Evolutionary conservation across 2,888 invertebrate species (phyloP).

Genomic region (Osmoderma eremita): DNA sequence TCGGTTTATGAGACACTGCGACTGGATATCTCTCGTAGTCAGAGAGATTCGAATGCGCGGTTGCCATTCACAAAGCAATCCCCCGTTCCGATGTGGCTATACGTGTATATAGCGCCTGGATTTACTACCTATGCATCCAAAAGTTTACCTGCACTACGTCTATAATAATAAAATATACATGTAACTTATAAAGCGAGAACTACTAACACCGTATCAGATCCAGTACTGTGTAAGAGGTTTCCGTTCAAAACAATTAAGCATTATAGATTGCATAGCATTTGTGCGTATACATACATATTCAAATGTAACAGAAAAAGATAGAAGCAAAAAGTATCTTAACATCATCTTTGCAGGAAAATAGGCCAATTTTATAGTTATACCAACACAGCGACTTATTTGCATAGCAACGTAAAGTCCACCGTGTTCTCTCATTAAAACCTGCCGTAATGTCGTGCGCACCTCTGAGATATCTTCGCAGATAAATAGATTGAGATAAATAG

Average conservation of each 20-base stretch:
- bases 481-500: constrained; percentile 1
- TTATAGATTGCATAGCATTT: neutral
- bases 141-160: too few species aligned
- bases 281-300: neutral
- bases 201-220: too few species aligned
- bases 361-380: constrained; percentile 23
- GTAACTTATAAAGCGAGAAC: too few species aligned
- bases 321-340: constrained; percentile 3
- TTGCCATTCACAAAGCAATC: too few species aligned
- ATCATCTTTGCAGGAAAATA: constrained; percentile 14
- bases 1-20: too few species aligned
- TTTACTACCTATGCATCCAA: too few species aligned
- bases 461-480: neutral
- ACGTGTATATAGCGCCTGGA: too few species aligned
- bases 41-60: too few species aligned
- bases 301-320: neutral
- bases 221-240: too few species aligned
- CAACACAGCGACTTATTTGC: constrained; percentile 31
- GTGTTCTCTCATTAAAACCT: constrained; percentile 25
- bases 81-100: too few species aligned
- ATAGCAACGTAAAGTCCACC: constrained; percentile 16
- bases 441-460: neutral
- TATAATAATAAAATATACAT: too few species aligned
- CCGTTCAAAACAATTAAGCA: neutral
- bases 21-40: too few species aligned